These are phyloP conservation scores for Danio kyathit DNA, from an alignment of 2,797 vertebrate genomes.

Conservation along the genomic window DNA sequence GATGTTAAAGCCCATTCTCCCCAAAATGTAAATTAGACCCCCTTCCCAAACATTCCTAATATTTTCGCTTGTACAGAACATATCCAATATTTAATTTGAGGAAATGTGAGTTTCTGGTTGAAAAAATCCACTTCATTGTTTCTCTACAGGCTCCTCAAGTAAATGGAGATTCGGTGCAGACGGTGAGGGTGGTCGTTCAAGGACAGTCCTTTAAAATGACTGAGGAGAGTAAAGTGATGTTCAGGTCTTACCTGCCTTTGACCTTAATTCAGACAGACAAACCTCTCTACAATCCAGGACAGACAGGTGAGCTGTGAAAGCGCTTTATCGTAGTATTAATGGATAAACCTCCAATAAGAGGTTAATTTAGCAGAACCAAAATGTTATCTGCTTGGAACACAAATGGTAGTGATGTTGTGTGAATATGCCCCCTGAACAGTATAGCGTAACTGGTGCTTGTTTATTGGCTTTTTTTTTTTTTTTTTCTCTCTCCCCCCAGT, in stretches of 20 bases:
- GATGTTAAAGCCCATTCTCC: too few relatives aligned
- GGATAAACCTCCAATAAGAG: rapidly evolving
- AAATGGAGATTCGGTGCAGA: background rate
- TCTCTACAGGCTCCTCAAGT: conserved; percentile 66
- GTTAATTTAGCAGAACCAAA: too few relatives aligned
- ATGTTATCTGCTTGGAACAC: too few relatives aligned
- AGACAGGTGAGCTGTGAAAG: conserved; percentile 55
- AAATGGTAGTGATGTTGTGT: too few relatives aligned
- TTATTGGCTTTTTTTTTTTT: too few relatives aligned
- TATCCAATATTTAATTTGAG: too few relatives aligned
- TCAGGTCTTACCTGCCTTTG: conserved; percentile 68
- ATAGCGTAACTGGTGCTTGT: too few relatives aligned
- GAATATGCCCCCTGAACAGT: too few relatives aligned
- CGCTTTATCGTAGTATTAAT: background rate
- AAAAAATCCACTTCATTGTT: rapidly evolving
- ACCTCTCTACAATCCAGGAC: conserved; percentile 87
- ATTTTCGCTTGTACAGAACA: too few relatives aligned
- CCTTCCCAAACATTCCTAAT: background rate
- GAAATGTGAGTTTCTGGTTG: too few relatives aligned
- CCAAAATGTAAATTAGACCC: too few relatives aligned
- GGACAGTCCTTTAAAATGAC: conserved; percentile 76
- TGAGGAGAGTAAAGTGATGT: conserved; percentile 74
- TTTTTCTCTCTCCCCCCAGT: conserved; percentile 76
- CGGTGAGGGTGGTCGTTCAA: conserved; percentile 70
- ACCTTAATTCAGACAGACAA: conserved; percentile 90